A percentile compares a stretch with the other conserved stretches of the same genome.
Evolutionary conservation across 1,140 invertebrate species (phyloP).

Genomic region (Panagrolaimus sp.): DNA sequence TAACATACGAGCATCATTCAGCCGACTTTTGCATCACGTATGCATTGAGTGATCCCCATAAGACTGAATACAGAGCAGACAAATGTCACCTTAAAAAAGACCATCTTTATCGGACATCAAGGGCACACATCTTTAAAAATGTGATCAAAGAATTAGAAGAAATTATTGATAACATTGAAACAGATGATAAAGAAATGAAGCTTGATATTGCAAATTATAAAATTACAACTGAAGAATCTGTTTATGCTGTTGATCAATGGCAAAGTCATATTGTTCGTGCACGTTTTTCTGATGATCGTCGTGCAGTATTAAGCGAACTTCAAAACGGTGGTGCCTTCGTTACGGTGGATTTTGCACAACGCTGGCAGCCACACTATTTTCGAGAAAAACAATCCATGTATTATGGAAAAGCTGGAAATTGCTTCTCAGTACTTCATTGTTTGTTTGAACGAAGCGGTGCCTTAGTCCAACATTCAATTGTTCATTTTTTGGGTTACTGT

Average conservation of each 20-base stretch:
- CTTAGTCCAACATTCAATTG: neutral
- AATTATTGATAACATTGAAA: neutral
- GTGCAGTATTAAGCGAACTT: neutral
- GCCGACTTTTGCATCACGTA: neutral
- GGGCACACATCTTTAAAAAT: neutral
- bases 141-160: neutral
- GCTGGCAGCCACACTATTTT: neutral
- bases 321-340: neutral
- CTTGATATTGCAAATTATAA: neutral
- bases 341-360: neutral
- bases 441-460: neutral
- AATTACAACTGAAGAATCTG: neutral
- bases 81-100: neutral
- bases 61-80: neutral
- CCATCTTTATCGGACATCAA: neutral
- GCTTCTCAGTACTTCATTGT: neutral
- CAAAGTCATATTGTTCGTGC: neutral
- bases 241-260: neutral
- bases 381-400: neutral
- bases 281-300: neutral
- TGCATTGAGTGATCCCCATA: neutral
- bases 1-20: neutral
- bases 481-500: neutral
- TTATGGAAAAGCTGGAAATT: neutral
- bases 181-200: no score